phyloP scores from a whole-genome alignment of 2,797 vertebrate genomes.

The Harpagifer antarcticus region DNA sequence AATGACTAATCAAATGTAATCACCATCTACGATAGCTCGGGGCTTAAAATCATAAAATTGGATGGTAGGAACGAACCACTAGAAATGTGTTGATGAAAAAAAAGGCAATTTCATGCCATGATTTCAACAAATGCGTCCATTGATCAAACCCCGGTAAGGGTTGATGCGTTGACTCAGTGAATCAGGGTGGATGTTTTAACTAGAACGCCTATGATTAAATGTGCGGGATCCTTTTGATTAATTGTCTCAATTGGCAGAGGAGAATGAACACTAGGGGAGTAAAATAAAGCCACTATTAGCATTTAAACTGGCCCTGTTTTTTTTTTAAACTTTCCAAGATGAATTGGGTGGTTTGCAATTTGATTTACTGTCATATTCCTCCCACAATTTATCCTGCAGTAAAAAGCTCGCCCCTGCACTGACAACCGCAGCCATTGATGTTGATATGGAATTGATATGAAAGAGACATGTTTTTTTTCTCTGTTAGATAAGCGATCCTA shows the following conservation, averaged over 20 bases:
- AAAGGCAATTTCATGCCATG: slow-evolving; percentile 69
- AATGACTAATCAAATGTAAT: slow-evolving; percentile 46
- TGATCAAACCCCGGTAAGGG: slow-evolving; percentile 65
- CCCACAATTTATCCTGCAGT: slow-evolving; percentile 38
- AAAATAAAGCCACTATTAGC: slow-evolving; percentile 63
- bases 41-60: slow-evolving; percentile 40
- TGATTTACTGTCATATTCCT: slow-evolving; percentile 64
- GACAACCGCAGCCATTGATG: slow-evolving; percentile 38
- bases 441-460: slow-evolving; percentile 53
- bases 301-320: slow-evolving; percentile 52
- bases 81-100: slow-evolving; percentile 44
- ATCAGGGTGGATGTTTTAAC: slow-evolving; percentile 69
- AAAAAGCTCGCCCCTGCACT: slow-evolving; percentile 25
- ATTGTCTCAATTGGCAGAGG: slow-evolving; percentile 40
- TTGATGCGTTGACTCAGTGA: slow-evolving; percentile 64
- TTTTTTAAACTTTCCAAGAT: slow-evolving; percentile 35
- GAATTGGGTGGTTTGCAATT: slow-evolving; percentile 51
- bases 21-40: slow-evolving; percentile 39
- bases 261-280: slow-evolving; percentile 43
- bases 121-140: slow-evolving; percentile 70
- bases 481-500: slow-evolving; percentile 23
- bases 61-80: slow-evolving; percentile 35
- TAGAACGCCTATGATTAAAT: slow-evolving; percentile 62
- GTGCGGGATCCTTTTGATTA: slow-evolving; percentile 63
- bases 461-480: slow-evolving; percentile 20